A percentile compares a stretch with the other conserved stretches of the same genome.
phyloP scores from a whole-genome alignment of 2,888 invertebrate genomes.

The Dione vanillae region DNA sequence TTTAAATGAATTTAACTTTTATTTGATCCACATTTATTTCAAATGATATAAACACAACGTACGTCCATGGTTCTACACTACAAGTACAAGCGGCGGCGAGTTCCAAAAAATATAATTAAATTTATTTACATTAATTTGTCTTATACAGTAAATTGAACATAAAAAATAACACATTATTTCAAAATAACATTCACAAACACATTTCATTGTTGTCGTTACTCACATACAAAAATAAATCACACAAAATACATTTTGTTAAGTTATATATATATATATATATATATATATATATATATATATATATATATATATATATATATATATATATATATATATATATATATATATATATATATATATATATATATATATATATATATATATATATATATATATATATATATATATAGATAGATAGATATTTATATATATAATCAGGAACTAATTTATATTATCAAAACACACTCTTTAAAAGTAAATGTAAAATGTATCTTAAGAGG shows the following conservation, averaged over 20 bases:
- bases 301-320: no score
- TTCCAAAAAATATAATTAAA: background rate
- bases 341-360: no score
- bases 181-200: background rate
- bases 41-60: constrained; percentile 19
- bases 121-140: constrained; percentile 15
- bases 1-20: constrained; percentile 12
- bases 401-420: no score
- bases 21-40: constrained; percentile 18
- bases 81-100: constrained; percentile 16
- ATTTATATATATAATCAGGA: no score
- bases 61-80: background rate
- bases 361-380: no score
- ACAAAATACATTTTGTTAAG: background rate
- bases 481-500: no score
- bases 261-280: no score
- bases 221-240: background rate
- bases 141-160: background rate
- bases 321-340: no score
- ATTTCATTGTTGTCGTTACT: background rate
- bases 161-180: background rate
- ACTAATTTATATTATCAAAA: background rate
- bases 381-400: no score
- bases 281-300: no score
- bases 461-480: no score